Percentiles rank a stretch among this genome's conserved stretches.
Conservation (phyloP, 1,140 invertebrate species). For the Leptestheria dahalacensis region DNA sequence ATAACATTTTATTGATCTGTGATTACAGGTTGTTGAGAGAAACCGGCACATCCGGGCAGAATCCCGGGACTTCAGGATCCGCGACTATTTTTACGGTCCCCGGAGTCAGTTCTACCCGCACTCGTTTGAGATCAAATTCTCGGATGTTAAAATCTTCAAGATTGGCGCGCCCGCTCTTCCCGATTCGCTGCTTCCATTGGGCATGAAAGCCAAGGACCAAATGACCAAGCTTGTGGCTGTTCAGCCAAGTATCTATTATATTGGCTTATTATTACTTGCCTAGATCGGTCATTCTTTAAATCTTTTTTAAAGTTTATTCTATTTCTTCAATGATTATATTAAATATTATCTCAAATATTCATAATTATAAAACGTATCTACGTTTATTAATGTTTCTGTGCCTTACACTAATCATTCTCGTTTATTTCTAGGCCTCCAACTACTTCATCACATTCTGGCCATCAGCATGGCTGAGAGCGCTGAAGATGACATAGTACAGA, state of each 20-base stretch:
- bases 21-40: slow-evolving; percentile 71
- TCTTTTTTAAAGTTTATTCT: too few relatives aligned
- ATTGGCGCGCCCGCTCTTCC: slow-evolving; percentile 84
- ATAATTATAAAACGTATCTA: neutral
- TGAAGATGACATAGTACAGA: slow-evolving; percentile 62
- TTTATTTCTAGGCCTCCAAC: slow-evolving; percentile 35
- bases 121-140: slow-evolving; percentile 75
- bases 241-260: slow-evolving; percentile 36
- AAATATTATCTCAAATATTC: neutral
- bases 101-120: slow-evolving; percentile 75
- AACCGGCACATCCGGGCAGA: slow-evolving; percentile 53
- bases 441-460: slow-evolving; percentile 77
- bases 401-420: neutral
- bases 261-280: too few relatives aligned
- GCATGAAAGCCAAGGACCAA: slow-evolving; percentile 78
- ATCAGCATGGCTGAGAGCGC: slow-evolving; percentile 61
- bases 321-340: too few relatives aligned
- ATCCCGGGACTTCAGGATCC: slow-evolving; percentile 57
- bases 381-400: neutral
- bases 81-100: slow-evolving; percentile 86
- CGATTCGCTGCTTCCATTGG: slow-evolving; percentile 85
- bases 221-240: slow-evolving; percentile 76
- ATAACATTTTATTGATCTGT: too few relatives aligned
- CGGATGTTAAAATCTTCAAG: slow-evolving; percentile 77
- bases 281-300: too few relatives aligned